Evolutionary conservation across 2,888 invertebrate genomes (phyloP).

Genomic region (Nemotelus pantherinus): DNA sequence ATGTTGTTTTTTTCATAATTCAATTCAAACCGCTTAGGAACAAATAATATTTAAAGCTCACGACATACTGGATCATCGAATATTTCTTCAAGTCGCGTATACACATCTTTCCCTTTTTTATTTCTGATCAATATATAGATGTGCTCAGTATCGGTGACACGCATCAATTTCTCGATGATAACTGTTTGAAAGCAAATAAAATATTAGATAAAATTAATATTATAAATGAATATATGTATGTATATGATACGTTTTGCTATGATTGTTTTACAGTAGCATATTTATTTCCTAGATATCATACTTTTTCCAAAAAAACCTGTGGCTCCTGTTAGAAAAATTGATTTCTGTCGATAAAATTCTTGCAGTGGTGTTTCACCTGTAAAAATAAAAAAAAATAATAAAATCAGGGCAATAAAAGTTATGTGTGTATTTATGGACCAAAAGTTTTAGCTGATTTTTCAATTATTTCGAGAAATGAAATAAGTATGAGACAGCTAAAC

Average conservation of each 20-base stretch:
- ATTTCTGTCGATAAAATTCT: slow-evolving; percentile 70
- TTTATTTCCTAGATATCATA: slow-evolving; percentile 48
- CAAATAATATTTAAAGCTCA: too few relatives aligned
- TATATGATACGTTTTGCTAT: too few relatives aligned
- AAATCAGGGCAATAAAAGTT: too few relatives aligned
- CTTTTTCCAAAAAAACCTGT: slow-evolving; percentile 67
- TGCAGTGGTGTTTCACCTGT: slow-evolving; percentile 63
- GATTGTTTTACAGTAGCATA: too few relatives aligned
- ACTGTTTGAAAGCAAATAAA: slow-evolving; percentile 59
- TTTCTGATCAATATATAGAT: slow-evolving; percentile 69
- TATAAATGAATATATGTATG: too few relatives aligned
- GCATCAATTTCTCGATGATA: slow-evolving; percentile 70
- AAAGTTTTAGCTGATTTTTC: too few relatives aligned
- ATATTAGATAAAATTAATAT: slow-evolving; percentile 20
- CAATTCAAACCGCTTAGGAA: not conserved
- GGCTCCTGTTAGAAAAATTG: slow-evolving; percentile 70
- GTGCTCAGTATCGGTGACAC: slow-evolving; percentile 68
- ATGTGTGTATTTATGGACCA: too few relatives aligned
- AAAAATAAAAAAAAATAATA: not conserved
- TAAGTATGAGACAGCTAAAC: too few relatives aligned
- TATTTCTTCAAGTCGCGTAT: slow-evolving; percentile 73
- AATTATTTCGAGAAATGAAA: too few relatives aligned
- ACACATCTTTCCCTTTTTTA: slow-evolving; percentile 72
- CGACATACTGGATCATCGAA: slow-evolving; percentile 72
- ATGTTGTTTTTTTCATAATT: slow-evolving; percentile 16